These are phyloP conservation scores for Rallus limicola DNA, from an alignment of 2,113 vertebrate species.

Conservation along the genomic window DNA sequence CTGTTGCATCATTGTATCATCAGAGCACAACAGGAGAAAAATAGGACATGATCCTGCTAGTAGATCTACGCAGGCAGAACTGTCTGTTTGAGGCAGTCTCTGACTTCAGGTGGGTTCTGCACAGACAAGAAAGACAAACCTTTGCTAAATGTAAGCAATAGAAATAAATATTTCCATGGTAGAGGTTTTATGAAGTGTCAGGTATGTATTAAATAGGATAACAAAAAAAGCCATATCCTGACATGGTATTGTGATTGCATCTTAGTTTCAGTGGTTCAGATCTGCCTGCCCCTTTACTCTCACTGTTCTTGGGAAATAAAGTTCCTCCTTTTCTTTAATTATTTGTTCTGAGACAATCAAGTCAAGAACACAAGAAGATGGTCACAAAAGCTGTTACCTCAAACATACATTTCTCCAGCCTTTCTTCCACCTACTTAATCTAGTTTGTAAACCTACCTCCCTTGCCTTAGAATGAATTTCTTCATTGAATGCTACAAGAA, in stretches of 20 bases:
- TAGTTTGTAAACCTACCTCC: neutral
- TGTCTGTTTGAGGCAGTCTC: neutral
- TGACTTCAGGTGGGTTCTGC: neutral
- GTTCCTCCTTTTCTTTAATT: neutral
- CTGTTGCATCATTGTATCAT: neutral
- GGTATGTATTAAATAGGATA: neutral
- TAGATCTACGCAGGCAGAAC: neutral
- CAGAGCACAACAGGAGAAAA: neutral
- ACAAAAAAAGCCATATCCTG: neutral
- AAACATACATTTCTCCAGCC: neutral
- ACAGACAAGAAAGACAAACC: neutral
- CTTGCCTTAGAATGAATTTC: neutral
- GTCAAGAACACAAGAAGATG: neutral
- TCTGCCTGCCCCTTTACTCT: neutral
- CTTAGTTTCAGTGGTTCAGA: neutral
- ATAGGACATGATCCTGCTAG: neutral
- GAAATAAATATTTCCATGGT: neutral
- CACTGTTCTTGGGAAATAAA: neutral
- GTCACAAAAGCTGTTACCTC: neutral
- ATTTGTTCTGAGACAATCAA: neutral
- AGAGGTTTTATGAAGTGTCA: neutral
- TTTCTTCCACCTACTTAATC: neutral
- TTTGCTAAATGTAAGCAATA: neutral
- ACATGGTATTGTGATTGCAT: neutral
- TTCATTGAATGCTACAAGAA: neutral